Conservation (phyloP, 2,888 invertebrate species). For the Nomada lathburiana region DNA sequence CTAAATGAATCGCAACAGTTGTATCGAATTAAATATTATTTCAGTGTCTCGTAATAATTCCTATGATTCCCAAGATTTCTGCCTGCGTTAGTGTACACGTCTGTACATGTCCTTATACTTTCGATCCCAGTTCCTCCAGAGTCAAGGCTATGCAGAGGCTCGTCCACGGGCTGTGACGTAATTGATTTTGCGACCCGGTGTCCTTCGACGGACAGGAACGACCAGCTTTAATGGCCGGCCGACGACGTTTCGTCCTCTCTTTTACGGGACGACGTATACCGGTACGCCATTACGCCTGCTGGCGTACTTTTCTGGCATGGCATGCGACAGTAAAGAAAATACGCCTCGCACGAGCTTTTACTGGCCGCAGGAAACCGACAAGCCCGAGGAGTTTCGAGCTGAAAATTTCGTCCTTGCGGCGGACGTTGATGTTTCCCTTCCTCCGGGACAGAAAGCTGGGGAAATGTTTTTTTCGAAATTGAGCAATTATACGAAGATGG, state of each 20-base stretch:
- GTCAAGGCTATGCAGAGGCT: slow-evolving; percentile 48
- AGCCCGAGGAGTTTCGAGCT: not conserved
- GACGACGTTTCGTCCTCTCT: slow-evolving; percentile 64
- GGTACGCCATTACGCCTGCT: slow-evolving; percentile 56
- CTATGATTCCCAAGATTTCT: no score
- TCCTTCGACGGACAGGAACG: slow-evolving; percentile 66
- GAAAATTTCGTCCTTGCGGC: not conserved
- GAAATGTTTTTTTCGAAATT: not conserved
- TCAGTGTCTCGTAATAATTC: not conserved
- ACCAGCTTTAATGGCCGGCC: slow-evolving; percentile 67
- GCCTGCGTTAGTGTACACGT: no score
- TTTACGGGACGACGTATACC: slow-evolving; percentile 63
- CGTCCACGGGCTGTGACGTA: slow-evolving; percentile 62
- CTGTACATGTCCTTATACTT: slow-evolving; percentile 32
- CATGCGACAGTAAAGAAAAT: slow-evolving; percentile 43
- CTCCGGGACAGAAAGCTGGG: not conserved
- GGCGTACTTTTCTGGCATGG: slow-evolving; percentile 36
- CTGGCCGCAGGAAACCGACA: not conserved
- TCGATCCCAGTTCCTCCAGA: slow-evolving; percentile 60
- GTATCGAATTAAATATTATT: no score
- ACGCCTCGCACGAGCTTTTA: slow-evolving; percentile 24
- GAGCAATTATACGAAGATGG: not conserved
- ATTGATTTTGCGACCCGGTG: slow-evolving; percentile 72
- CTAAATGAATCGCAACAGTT: no score
- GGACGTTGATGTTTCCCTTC: not conserved